phyloP scores from a whole-genome alignment of 2,113 vertebrate genomes.

The Axis porcinus region DNA sequence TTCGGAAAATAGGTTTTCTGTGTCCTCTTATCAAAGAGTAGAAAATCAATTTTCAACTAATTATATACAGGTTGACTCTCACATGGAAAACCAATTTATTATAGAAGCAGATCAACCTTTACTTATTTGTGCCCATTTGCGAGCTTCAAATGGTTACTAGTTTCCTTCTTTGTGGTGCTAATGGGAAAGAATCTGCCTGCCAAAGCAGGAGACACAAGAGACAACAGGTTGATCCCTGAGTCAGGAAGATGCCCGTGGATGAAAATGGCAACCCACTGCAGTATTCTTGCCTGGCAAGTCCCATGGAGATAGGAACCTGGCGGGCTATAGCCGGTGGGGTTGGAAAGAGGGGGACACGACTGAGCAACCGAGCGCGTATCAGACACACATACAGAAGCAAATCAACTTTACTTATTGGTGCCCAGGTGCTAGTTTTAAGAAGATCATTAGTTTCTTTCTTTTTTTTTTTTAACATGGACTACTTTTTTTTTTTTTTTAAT shows the following conservation, averaged over 20 bases:
- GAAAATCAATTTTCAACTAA: neutral
- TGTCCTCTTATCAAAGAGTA: neutral
- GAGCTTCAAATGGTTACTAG: neutral
- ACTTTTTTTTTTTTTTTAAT: neutral
- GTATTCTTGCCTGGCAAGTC: neutral
- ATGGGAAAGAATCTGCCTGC: neutral
- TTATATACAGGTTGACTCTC: neutral
- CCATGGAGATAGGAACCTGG: neutral
- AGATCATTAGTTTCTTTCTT: neutral
- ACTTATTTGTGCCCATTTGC: neutral
- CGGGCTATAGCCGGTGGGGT: neutral
- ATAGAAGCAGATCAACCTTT: neutral
- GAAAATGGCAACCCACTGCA: neutral
- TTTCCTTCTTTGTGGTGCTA: neutral
- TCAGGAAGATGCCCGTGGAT: neutral
- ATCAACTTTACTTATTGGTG: neutral
- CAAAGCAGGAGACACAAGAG: neutral
- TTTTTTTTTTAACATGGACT: neutral
- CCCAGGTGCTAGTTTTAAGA: neutral
- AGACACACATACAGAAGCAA: neutral
- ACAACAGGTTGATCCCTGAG: neutral
- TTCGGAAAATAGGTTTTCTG: neutral
- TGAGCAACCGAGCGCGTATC: fast-evolving
- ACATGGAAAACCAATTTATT: neutral
- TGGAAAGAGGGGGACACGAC: neutral